phyloP scores from a whole-genome alignment of 1,140 invertebrate genomes.

The Brachionus koreanus region DNA sequence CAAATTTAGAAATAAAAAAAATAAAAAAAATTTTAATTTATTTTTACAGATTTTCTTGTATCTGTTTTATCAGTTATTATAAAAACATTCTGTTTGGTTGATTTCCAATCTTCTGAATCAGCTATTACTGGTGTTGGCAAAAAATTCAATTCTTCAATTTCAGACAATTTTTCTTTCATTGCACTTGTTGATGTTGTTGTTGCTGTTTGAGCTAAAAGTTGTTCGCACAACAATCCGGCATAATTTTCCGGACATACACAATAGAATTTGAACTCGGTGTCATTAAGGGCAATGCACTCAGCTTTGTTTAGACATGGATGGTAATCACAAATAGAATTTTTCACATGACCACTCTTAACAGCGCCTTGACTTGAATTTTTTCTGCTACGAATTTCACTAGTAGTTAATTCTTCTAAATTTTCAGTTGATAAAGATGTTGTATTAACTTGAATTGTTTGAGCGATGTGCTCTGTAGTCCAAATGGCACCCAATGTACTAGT shows the following conservation, averaged over 20 bases:
- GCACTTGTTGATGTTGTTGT: neutral
- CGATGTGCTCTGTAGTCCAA: neutral
- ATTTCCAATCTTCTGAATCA: neutral
- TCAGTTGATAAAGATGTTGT: neutral
- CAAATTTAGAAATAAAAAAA: neutral
- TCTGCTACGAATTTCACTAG: neutral
- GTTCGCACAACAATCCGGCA: neutral
- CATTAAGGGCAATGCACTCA: neutral
- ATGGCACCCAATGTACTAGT: neutral
- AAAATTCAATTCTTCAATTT: neutral
- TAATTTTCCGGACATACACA: slow-evolving; percentile 12
- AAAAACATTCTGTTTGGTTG: neutral
- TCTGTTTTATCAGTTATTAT: neutral
- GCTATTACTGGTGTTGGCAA: neutral
- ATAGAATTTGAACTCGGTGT: neutral
- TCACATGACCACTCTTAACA: neutral
- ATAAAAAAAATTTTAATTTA: neutral
- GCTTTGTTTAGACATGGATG: neutral
- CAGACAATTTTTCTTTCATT: neutral
- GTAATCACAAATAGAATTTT: slow-evolving; percentile 23
- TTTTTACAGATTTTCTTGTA: neutral
- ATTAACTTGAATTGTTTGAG: neutral
- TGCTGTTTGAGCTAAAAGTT: neutral
- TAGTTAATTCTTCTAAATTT: neutral
- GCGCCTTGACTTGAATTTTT: neutral